Evolutionary conservation across 2,797 vertebrate genomes (phyloP).

Genomic region (Sciurus carolinensis): DNA sequence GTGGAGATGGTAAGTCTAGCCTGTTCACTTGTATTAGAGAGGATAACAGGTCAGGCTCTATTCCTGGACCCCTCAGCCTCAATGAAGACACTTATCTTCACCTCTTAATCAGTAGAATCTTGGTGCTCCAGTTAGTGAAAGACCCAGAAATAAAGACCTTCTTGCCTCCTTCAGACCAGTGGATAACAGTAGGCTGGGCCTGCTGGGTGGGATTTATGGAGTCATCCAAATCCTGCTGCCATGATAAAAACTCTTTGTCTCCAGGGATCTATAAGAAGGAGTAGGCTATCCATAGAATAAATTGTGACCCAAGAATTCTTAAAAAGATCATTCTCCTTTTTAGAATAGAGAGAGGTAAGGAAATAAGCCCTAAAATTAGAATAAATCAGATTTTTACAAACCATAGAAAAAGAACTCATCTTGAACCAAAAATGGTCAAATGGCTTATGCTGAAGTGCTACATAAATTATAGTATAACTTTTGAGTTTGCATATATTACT

Average conservation of each 20-base stretch:
- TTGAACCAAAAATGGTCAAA: too few relatives aligned
- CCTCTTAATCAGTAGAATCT: too few relatives aligned
- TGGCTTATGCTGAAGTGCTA: too few relatives aligned
- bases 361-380: not conserved
- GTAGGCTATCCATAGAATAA: constrained; percentile 71
- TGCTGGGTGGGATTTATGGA: constrained; percentile 90
- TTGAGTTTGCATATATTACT: not conserved
- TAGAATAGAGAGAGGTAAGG: not conserved
- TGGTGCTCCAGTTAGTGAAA: too few relatives aligned
- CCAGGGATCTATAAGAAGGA: constrained; percentile 85
- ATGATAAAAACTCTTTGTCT: constrained; percentile 89
- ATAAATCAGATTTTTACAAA: constrained; percentile 55
- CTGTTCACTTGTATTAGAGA: not conserved
- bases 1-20: not conserved
- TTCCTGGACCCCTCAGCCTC: not conserved
- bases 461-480: too few relatives aligned
- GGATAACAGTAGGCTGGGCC: too few relatives aligned
- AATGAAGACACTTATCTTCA: not conserved
- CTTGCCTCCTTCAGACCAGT: too few relatives aligned
- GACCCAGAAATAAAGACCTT: too few relatives aligned
- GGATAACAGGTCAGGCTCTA: not conserved
- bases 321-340: constrained; percentile 47
- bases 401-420: not conserved
- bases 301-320: not conserved
- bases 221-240: constrained; percentile 95